Percentiles rank a stretch among this genome's conserved stretches.
These are phyloP conservation scores for Oxytorus armatus DNA, from an alignment of 2,888 invertebrate species.

Conservation along the genomic window DNA sequence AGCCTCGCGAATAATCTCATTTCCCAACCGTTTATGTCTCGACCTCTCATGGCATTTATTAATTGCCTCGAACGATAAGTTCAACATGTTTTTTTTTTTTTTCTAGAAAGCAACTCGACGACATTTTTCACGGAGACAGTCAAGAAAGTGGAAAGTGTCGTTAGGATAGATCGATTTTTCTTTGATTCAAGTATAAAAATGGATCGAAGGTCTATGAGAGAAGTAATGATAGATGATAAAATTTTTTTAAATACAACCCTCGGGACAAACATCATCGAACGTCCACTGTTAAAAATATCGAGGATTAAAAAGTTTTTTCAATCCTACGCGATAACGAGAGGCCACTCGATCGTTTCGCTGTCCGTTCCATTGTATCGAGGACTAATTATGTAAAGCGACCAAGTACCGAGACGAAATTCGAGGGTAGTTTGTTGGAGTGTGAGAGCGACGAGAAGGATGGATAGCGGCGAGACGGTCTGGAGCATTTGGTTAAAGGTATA, in stretches of 20 bases:
- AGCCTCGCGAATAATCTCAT: conserved; percentile 41
- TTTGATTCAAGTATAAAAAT: not conserved
- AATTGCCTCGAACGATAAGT: conserved; percentile 30
- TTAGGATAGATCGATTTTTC: not conserved
- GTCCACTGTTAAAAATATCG: not conserved
- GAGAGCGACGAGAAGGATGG: conserved; percentile 36
- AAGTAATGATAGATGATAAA: too few relatives aligned
- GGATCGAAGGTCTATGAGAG: too few relatives aligned
- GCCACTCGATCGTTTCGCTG: conserved; percentile 21
- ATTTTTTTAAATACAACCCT: not conserved
- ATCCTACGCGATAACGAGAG: conserved; percentile 11
- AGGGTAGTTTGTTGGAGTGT: conserved; percentile 25
- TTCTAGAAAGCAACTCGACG: conserved; percentile 24
- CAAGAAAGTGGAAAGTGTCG: conserved; percentile 6
- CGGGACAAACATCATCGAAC: not conserved
- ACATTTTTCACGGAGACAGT: conserved; percentile 32
- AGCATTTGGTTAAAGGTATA: conserved; percentile 44
- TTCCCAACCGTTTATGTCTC: not conserved
- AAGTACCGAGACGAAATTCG: conserved; percentile 21
- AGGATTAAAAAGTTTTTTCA: not conserved
- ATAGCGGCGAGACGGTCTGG: conserved; percentile 54
- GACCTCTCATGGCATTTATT: conserved; percentile 27
- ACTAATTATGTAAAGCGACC: conserved; percentile 49
- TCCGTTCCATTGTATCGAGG: conserved; percentile 45
- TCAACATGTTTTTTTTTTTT: not conserved